Conservation (phyloP, 2,113 vertebrate genomes). For the Aphyosemion australe region DNA sequence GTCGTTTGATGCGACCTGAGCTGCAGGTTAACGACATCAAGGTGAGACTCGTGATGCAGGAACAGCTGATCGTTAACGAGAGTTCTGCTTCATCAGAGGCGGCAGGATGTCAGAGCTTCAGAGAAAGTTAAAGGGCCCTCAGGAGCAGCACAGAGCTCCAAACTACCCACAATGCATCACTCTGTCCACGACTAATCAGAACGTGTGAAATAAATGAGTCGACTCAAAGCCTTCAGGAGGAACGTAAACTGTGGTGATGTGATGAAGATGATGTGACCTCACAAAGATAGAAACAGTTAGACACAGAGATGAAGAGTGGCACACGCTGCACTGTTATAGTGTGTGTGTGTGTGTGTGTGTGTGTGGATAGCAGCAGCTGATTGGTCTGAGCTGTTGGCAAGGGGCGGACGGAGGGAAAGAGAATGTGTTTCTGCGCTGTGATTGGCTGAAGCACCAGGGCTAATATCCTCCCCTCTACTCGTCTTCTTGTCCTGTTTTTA, state of each 20-base stretch:
- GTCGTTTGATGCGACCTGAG: not conserved
- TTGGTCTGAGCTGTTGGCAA: conserved; percentile 53
- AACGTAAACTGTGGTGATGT: not conserved
- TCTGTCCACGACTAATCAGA: not conserved
- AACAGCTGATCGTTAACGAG: no score
- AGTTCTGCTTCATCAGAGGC: no score
- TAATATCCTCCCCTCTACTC: not conserved
- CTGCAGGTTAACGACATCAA: no score
- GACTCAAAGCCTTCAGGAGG: not conserved
- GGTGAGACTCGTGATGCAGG: no score
- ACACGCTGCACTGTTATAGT: conserved; percentile 18
- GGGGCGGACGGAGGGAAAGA: conserved; percentile 15
- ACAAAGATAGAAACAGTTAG: not conserved
- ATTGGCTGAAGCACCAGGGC: conserved; percentile 31
- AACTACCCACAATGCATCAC: not conserved
- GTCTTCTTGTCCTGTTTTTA: no score
- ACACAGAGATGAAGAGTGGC: conserved; percentile 9
- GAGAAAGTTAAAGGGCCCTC: not conserved
- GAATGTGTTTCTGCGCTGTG: conserved; percentile 4
- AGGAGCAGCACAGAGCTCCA: not conserved
- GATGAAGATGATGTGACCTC: not conserved
- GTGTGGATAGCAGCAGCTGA: conserved; percentile 10
- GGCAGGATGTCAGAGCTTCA: not conserved
- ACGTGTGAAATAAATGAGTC: no score
- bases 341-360: not conserved